Evolutionary conservation across 2,113 vertebrate species (phyloP).

Genomic region (Oryzias javanicus): DNA sequence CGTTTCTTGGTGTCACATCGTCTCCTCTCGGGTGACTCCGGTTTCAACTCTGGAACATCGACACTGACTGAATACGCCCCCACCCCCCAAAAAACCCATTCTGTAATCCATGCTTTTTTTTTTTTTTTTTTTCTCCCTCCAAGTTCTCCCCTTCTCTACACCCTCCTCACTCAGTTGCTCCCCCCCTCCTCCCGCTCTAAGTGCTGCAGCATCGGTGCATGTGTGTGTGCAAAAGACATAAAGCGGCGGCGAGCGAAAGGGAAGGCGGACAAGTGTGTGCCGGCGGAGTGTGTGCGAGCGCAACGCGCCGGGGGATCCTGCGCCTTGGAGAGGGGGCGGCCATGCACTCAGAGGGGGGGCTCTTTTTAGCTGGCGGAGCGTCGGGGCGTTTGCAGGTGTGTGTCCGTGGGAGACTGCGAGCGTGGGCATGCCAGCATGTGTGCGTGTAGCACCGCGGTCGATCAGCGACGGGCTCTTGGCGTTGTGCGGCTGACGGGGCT

Average conservation of each 20-base stretch:
- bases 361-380: conserved; percentile 62
- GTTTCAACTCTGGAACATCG: conserved; percentile 24
- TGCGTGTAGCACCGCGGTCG: conserved; percentile 62
- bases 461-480: conserved; percentile 59
- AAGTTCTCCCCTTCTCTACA: conserved; percentile 21
- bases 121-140: conserved; percentile 23
- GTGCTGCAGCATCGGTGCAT: conserved; percentile 78
- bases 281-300: conserved; percentile 55
- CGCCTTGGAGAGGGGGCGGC: conserved; percentile 57
- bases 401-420: conserved; percentile 19
- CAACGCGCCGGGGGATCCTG: conserved; percentile 65
- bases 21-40: conserved; percentile 2
- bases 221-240: conserved; percentile 56
- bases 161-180: conserved; percentile 57
- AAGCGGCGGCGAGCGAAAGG: conserved; percentile 33
- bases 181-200: conserved; percentile 69
- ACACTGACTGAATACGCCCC: conserved; percentile 24
- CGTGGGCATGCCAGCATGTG: conserved; percentile 41
- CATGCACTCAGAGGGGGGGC: conserved; percentile 48
- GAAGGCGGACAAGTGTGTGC: conserved; percentile 50
- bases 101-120: conserved; percentile 20
- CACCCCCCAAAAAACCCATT: conserved; percentile 10
- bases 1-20: conserved; percentile 10
- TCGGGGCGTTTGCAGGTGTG: conserved; percentile 53
- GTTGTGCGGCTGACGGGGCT: conserved; percentile 64